A percentile compares a stretch with the other conserved stretches of the same genome.
Evolutionary conservation across 2,797 vertebrate genomes (phyloP).

Genomic region (Catamblyrhynchus diadema): DNA sequence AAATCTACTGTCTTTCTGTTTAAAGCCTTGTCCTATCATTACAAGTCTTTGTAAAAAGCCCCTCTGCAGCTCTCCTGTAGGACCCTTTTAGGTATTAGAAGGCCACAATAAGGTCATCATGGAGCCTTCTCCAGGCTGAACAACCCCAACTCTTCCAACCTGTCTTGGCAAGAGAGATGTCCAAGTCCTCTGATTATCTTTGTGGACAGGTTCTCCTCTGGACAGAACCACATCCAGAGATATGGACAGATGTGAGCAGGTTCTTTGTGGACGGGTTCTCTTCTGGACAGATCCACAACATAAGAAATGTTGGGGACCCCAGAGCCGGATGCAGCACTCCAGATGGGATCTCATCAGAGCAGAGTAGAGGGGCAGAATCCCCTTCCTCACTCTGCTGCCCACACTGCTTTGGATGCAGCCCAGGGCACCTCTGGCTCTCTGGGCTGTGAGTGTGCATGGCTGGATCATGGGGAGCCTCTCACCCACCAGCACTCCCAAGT

Average conservation of each 20-base stretch:
- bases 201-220: neutral
- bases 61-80: neutral
- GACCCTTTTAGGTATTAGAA: neutral
- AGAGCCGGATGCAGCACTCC: neutral
- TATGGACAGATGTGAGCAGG: no score
- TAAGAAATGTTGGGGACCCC: neutral
- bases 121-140: neutral
- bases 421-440: rapidly evolving
- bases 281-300: neutral
- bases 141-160: neutral
- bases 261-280: neutral
- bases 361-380: neutral
- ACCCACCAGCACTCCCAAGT: neutral
- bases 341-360: no score
- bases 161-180: neutral
- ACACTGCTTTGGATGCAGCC: rapidly evolving
- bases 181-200: no score
- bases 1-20: neutral
- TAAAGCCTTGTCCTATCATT: neutral
- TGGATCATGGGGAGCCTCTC: neutral
- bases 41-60: neutral
- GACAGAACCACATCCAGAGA: no score
- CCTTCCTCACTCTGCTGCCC: rapidly evolving
- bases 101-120: neutral
- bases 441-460: neutral